Evolutionary conservation across 2,888 invertebrate species (phyloP).

Genomic region (Diaphora mendica): DNA sequence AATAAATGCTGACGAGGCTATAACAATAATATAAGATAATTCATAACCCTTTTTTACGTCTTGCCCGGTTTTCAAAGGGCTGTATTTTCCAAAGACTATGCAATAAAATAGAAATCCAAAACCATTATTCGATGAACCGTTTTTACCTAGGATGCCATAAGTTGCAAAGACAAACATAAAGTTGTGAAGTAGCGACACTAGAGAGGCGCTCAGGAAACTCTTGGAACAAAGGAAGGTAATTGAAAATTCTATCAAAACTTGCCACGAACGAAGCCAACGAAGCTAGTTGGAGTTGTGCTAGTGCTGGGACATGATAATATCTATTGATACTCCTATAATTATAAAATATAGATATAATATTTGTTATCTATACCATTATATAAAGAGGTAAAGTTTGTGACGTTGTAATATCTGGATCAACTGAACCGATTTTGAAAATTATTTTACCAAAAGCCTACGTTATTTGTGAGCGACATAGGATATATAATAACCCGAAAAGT

Average conservation of each 20-base stretch:
- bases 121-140: background rate
- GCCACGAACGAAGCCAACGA: slow-evolving; percentile 72
- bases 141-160: slow-evolving; percentile 15
- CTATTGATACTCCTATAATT: background rate
- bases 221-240: slow-evolving; percentile 84
- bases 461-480: too few relatives aligned
- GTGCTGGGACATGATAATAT: slow-evolving; percentile 35
- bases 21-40: too few relatives aligned
- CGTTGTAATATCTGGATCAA: too few relatives aligned
- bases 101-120: background rate
- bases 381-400: too few relatives aligned
- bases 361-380: too few relatives aligned
- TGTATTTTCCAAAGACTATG: background rate
- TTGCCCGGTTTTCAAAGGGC: too few relatives aligned
- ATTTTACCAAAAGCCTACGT: too few relatives aligned
- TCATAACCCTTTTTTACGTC: too few relatives aligned
- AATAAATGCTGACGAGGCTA: too few relatives aligned
- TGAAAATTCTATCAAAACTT: slow-evolving; percentile 87
- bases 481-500: too few relatives aligned
- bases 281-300: slow-evolving; percentile 54
- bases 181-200: slow-evolving; percentile 43
- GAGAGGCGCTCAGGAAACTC: slow-evolving; percentile 66
- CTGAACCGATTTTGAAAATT: too few relatives aligned
- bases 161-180: slow-evolving; percentile 42
- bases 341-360: background rate